These are phyloP conservation scores for Spodoptera litura DNA, from an alignment of 1,140 invertebrate species.

Conservation along the genomic window DNA sequence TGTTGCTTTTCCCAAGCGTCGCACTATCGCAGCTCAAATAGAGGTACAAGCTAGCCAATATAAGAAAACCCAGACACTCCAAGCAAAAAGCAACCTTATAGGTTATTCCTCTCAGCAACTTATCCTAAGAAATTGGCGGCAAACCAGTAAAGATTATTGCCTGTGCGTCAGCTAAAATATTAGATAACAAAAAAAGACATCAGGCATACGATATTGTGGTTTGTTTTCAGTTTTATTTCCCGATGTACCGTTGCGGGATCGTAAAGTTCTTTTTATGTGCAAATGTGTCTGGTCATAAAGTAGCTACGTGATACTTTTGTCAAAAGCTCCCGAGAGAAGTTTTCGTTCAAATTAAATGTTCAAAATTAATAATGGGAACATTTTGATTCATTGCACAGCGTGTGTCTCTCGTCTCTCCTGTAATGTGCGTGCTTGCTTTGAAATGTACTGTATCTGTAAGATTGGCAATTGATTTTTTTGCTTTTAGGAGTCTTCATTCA, in stretches of 20 bases:
- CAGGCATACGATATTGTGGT: conserved; percentile 58
- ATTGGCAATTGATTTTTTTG: too few species aligned
- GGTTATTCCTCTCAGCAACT: conserved; percentile 13
- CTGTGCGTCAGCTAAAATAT: conserved; percentile 50
- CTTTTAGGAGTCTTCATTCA: too few species aligned
- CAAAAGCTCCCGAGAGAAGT: conserved; percentile 59
- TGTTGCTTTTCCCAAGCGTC: too few species aligned
- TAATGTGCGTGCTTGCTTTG: too few species aligned
- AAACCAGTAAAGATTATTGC: conserved; percentile 45
- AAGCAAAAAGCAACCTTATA: neutral
- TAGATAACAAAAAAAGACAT: conserved; percentile 59
- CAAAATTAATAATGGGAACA: conserved; percentile 38
- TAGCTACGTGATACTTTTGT: conserved; percentile 74
- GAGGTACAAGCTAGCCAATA: neutral
- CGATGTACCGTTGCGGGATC: conserved; percentile 37
- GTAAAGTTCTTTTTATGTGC: conserved; percentile 72
- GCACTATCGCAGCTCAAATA: neutral
- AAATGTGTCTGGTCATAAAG: conserved; percentile 68
- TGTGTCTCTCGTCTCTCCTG: too few species aligned
- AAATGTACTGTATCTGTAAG: too few species aligned
- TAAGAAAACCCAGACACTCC: neutral
- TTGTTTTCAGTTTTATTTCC: conserved; percentile 62
- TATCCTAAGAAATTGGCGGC: conserved; percentile 9
- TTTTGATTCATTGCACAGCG: too few species aligned
- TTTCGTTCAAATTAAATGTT: conserved; percentile 63